These are phyloP conservation scores for Camponotus pennsylvanicus DNA, from an alignment of 1,140 invertebrate species.

Conservation along the genomic window DNA sequence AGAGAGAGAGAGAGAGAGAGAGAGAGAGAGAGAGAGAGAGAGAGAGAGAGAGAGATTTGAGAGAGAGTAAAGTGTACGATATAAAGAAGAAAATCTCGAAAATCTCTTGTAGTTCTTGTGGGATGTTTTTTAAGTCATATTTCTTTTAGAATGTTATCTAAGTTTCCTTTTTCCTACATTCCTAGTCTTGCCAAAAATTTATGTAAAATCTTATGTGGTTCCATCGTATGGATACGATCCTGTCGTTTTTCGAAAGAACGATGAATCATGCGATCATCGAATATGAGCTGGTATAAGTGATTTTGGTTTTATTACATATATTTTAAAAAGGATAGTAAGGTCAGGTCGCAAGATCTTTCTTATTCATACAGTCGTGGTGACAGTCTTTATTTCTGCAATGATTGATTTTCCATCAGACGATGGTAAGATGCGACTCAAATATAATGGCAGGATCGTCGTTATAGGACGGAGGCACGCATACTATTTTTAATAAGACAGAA, in stretches of 20 bases:
- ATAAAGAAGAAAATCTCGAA: too few relatives aligned
- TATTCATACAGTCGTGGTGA: constrained; percentile 36
- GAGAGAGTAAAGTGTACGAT: too few relatives aligned
- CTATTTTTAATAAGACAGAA: constrained; percentile 46
- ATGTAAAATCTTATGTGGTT: constrained; percentile 9
- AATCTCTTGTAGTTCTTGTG: too few relatives aligned
- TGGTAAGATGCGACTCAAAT: neutral
- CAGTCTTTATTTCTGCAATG: constrained; percentile 30
- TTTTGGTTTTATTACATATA: constrained; percentile 23
- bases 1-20: too few relatives aligned
- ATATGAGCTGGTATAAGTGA: neutral
- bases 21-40: too few relatives aligned
- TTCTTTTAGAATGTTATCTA: neutral
- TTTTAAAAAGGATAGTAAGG: constrained; percentile 20
- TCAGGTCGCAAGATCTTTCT: constrained; percentile 9
- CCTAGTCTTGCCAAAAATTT: neutral
- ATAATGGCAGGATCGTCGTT: constrained; percentile 12
- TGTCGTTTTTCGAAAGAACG: neutral
- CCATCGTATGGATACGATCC: neutral
- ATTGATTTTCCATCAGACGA: constrained; percentile 40
- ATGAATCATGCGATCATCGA: neutral
- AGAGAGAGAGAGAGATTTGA: too few relatives aligned
- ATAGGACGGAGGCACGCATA: neutral
- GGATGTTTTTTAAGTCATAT: too few relatives aligned
- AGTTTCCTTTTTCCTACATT: neutral